phyloP scores from a whole-genome alignment of 2,888 invertebrate genomes.

The Macropis europaea region DNA sequence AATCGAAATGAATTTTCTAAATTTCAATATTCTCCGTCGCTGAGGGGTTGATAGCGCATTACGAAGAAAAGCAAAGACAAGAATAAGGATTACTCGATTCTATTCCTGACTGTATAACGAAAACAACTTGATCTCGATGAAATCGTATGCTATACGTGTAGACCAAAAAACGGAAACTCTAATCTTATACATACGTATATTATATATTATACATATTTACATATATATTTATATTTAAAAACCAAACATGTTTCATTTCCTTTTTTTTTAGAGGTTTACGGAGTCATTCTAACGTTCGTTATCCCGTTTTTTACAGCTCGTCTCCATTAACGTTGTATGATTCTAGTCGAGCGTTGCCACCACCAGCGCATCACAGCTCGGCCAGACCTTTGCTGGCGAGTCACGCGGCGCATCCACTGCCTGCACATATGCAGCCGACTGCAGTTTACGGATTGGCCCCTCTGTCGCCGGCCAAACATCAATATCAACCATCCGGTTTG shows the following conservation, averaged over 20 bases:
- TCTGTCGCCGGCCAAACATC: slow-evolving; percentile 86
- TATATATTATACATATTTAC: neutral
- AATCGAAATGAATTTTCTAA: too few relatives aligned
- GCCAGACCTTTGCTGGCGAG: slow-evolving; percentile 85
- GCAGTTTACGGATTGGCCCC: slow-evolving; percentile 85
- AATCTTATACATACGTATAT: too few relatives aligned
- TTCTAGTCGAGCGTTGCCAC: slow-evolving; percentile 86
- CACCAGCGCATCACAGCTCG: slow-evolving; percentile 91
- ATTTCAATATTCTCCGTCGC: too few relatives aligned
- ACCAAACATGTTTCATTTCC: slow-evolving; percentile 41
- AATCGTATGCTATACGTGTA: too few relatives aligned
- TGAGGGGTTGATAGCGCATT: too few relatives aligned
- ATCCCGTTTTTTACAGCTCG: slow-evolving; percentile 77
- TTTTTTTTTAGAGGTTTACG: slow-evolving; percentile 57
- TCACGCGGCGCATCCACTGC: slow-evolving; percentile 88
- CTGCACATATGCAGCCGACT: slow-evolving; percentile 89
- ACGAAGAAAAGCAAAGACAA: too few relatives aligned
- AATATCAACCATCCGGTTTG: slow-evolving; percentile 86
- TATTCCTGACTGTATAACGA: too few relatives aligned
- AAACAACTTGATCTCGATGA: too few relatives aligned
- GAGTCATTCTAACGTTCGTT: slow-evolving; percentile 69
- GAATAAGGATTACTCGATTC: too few relatives aligned
- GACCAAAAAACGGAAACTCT: too few relatives aligned
- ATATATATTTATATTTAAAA: slow-evolving; percentile 13
- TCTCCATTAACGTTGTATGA: slow-evolving; percentile 79